Percentiles rank a stretch among this genome's conserved stretches.
These are phyloP conservation scores for Trimorus sp. DNA, from an alignment of 2,888 invertebrate species.

Conservation along the genomic window DNA sequence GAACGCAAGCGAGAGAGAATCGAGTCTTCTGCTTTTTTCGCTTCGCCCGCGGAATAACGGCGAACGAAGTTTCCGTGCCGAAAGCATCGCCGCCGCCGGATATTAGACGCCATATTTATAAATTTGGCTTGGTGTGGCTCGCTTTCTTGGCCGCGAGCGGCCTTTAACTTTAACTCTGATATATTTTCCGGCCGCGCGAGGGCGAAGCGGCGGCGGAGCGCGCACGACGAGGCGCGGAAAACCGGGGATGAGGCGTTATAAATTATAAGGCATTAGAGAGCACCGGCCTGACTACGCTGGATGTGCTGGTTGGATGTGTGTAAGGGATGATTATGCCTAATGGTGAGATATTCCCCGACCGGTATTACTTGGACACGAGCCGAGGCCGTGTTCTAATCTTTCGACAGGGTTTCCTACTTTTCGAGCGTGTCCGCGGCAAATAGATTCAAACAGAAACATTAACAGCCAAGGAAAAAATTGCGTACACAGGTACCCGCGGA, in stretches of 20 bases:
- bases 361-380: conserved; percentile 81
- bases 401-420: conserved; percentile 81
- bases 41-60: conserved; percentile 5
- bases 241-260: conserved; percentile 76
- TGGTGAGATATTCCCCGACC: conserved; percentile 81
- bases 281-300: conserved; percentile 72
- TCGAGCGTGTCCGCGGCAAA: conserved; percentile 68
- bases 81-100: conserved; percentile 64
- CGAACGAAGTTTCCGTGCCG: conserved; percentile 53
- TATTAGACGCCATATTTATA: conserved; percentile 76
- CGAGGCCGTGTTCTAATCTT: conserved; percentile 81
- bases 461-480: conserved; percentile 14
- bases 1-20: conserved; percentile 53
- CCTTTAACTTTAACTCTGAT: conserved; percentile 79
- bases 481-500: conserved; percentile 3
- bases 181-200: conserved; percentile 74
- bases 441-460: conserved; percentile 35
- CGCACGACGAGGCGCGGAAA: conserved; percentile 66
- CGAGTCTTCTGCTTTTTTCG: conserved; percentile 36
- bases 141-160: conserved; percentile 71
- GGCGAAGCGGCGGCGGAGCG: conserved; percentile 54
- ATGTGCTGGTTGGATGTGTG: conserved; percentile 78
- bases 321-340: conserved; percentile 82
- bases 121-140: conserved; percentile 73
- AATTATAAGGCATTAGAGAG: conserved; percentile 81